Evolutionary conservation across 2,888 invertebrate species (phyloP), one percentile per base, ranked within the genome.

Genomic region (Hypomecis atomaria): DNA sequence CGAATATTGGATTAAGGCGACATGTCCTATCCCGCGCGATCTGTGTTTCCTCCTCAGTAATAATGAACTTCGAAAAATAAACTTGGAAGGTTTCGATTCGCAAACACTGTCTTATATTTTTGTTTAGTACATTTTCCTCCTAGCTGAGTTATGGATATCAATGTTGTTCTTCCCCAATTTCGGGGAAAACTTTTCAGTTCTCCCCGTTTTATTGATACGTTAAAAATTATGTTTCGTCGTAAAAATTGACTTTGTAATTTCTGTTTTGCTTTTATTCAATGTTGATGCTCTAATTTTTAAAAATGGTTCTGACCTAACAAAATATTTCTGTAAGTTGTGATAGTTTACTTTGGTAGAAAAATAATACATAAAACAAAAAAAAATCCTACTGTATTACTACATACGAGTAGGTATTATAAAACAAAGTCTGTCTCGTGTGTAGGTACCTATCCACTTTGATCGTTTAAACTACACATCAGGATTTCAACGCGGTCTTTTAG

Each of bases 41-140:
- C 90, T 90, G 89, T 77, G 86, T 87, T 80, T 81, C 82, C 81
- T 85, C 79, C 71, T 55, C 85, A 75, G 88, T 89, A 84, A 90
- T 89, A 88, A 88, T 86, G 82, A 83, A 82, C 84, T 85, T 86
- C 85, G 87, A 82, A 87, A 88, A 87, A 88, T 88, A 88, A 88
- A 89, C 87, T 88, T 79, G 75, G 81, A 77, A 81, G 83, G 38
- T 40, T 47, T 82, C 81, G 78, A 83, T 85, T 84, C 82, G 81
- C 82, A 82, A 85, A 84, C 82, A 81, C 74, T 68, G 80, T 73
- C 81, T 84, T 83, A 82, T 87, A 85, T 89, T 88, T 88, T 87
- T 89, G 83, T 88, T 88, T 85, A 84, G 84, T 85, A 83, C 80
- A 78, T 79, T 85, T 85, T 82, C 74, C 75, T 81, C 76, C 71